Percentiles rank a stretch among this genome's conserved stretches.
Conservation (phyloP, 2,797 vertebrate genomes). For the Silurus lanzhouensis region DNA sequence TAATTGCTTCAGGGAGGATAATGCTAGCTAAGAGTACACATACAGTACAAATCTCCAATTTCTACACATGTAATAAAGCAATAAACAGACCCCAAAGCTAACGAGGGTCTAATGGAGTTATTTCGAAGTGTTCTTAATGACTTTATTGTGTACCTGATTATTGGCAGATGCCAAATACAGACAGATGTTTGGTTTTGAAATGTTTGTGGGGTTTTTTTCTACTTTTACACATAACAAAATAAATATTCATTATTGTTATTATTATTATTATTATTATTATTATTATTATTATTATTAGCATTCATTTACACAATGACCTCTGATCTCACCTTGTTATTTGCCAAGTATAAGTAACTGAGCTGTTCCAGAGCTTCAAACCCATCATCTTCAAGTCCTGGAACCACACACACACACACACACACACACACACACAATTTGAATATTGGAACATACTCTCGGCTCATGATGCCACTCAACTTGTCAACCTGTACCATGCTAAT, state of each 20-base stretch:
- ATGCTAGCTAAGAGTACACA: neutral
- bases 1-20: too few relatives aligned
- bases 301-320: neutral
- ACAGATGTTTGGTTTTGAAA: too few relatives aligned
- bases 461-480: neutral
- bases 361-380: slow-evolving; percentile 89
- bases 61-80: too few relatives aligned
- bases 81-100: too few relatives aligned
- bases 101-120: neutral
- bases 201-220: too few relatives aligned
- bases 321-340: slow-evolving; percentile 90
- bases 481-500: neutral
- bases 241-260: too few relatives aligned
- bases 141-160: neutral
- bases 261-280: too few relatives aligned
- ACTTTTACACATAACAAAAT: too few relatives aligned
- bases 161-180: neutral
- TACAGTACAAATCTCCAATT: too few relatives aligned
- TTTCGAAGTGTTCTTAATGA: neutral
- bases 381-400: slow-evolving; percentile 89
- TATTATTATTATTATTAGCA: neutral
- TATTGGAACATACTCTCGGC: neutral
- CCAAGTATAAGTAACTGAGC: slow-evolving; percentile 93
- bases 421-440: neutral
- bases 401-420: slow-evolving; percentile 13